phyloP scores from a whole-genome alignment of 2,888 invertebrate genomes.

The Pristionchus fissidentatus region DNA sequence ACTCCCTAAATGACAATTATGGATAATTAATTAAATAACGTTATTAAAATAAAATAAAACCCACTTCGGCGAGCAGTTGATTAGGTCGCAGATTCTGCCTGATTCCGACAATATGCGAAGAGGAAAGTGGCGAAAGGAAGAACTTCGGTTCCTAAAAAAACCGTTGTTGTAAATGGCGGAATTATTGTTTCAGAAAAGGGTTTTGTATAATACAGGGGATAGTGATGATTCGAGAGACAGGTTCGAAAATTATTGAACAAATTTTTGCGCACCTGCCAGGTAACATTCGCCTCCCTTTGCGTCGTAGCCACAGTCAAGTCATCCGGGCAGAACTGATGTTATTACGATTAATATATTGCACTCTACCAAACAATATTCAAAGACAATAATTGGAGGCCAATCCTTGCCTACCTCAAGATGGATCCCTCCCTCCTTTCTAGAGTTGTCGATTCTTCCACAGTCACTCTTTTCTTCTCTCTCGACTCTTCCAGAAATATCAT shows the following conservation, averaged over 20 bases:
- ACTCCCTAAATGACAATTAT: slow-evolving; percentile 11
- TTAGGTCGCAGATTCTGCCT: slow-evolving; percentile 31
- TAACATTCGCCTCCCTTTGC: slow-evolving; percentile 72
- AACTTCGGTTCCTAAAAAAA: slow-evolving; percentile 28
- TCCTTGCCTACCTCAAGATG: not conserved
- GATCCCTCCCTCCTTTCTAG: slow-evolving; percentile 23
- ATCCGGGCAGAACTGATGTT: slow-evolving; percentile 85
- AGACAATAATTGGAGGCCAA: no score
- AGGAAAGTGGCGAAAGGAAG: slow-evolving; percentile 6
- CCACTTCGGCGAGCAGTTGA: not conserved
- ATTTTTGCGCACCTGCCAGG: slow-evolving; percentile 70
- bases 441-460: slow-evolving; percentile 85
- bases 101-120: slow-evolving; percentile 35
- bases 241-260: no score
- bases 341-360: no score
- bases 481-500: slow-evolving; percentile 79
- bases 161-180: no score
- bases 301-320: slow-evolving; percentile 94
- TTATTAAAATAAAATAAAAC: not conserved
- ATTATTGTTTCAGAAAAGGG: no score
- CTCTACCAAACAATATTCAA: no score
- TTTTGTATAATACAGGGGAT: no score
- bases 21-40: no score
- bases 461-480: slow-evolving; percentile 82
- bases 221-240: not conserved